Conservation (phyloP, 2,888 invertebrate genomes). For the Chironomus tentans region DNA sequence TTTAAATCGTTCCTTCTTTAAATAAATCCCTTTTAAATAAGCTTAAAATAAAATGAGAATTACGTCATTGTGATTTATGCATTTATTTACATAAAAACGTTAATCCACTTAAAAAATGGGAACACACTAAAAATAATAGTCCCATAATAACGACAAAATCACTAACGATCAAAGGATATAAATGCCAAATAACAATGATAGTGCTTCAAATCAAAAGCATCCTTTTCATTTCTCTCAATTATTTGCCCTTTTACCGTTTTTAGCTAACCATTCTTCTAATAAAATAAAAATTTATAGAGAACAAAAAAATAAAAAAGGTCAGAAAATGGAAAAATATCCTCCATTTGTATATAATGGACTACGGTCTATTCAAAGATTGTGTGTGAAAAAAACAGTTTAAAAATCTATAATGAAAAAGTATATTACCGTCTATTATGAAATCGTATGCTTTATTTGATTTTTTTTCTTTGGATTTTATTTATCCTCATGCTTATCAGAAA, state of each 20-base stretch:
- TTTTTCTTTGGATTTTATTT: too few species aligned
- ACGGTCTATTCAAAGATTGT: conserved; percentile 8
- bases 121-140: not conserved
- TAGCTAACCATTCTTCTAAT: not conserved
- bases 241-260: not conserved
- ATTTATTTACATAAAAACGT: not conserved
- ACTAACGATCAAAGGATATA: not conserved
- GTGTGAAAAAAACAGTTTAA: conserved; percentile 14
- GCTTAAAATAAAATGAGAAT: too few species aligned
- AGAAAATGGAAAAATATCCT: not conserved
- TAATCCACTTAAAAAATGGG: not conserved
- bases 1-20: too few species aligned
- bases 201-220: not conserved
- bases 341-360: not conserved
- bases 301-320: not conserved
- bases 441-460: not conserved
- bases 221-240: not conserved
- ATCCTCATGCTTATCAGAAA: too few species aligned
- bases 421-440: not conserved
- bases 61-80: too few species aligned
- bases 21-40: too few species aligned
- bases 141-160: not conserved
- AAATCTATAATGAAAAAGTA: conserved; percentile 9
- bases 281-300: not conserved
- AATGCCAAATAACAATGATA: not conserved